These are phyloP conservation scores for Clarias platycephalus DNA, from an alignment of 2,797 vertebrate species.

Conservation along the genomic window DNA sequence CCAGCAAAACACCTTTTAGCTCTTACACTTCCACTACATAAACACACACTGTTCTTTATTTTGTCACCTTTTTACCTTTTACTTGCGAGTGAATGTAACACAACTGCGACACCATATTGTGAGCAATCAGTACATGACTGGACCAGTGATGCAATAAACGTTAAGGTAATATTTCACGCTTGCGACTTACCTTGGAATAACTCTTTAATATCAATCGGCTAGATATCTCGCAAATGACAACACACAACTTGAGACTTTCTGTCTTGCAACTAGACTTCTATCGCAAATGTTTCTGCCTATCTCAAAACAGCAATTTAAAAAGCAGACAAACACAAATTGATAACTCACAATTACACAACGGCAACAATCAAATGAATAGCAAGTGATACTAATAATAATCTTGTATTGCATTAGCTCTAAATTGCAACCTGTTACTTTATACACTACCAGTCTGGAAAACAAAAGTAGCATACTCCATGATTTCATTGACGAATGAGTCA, in stretches of 20 bases:
- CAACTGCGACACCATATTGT: neutral
- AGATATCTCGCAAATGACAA: neutral
- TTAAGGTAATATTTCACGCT: neutral
- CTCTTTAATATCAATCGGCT: neutral
- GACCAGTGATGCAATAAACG: neutral
- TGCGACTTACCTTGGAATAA: neutral
- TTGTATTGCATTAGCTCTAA: too few relatives aligned
- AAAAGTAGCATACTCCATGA: too few relatives aligned
- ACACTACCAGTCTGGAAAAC: too few relatives aligned
- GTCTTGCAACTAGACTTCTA: neutral
- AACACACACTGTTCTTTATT: neutral
- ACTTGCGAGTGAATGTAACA: neutral
- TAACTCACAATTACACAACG: neutral
- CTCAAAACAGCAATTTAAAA: neutral
- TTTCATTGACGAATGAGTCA: too few relatives aligned
- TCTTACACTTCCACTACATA: too few relatives aligned
- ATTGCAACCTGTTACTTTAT: too few relatives aligned
- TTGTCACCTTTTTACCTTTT: neutral
- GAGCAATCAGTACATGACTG: neutral
- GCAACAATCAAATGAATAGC: neutral
- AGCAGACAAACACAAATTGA: neutral
- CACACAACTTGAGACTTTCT: neutral
- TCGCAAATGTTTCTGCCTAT: neutral
- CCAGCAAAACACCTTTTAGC: neutral
- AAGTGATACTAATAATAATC: too few relatives aligned